A percentile compares a stretch with the other conserved stretches of the same genome.
Evolutionary conservation across 2,888 invertebrate genomes (phyloP).

Genomic region (Lepidochrysops patricia): DNA sequence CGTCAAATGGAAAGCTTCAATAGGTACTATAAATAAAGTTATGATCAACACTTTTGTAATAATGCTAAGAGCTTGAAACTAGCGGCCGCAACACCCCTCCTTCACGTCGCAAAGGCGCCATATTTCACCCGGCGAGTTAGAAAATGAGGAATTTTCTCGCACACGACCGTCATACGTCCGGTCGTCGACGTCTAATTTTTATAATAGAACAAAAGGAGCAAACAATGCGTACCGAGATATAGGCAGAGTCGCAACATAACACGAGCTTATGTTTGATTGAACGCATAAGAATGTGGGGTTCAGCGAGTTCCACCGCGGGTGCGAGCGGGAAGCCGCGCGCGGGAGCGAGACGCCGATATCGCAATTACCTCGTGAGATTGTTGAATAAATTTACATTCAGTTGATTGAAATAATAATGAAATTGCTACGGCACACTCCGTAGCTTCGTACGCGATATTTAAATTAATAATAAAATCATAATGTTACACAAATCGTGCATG

Average conservation of each 20-base stretch:
- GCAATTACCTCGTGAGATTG: slow-evolving; percentile 74
- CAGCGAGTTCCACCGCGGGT: slow-evolving; percentile 35
- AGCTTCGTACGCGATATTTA: slow-evolving; percentile 67
- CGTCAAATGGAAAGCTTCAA: slow-evolving; percentile 2
- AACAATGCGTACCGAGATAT: slow-evolving; percentile 47
- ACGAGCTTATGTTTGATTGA: slow-evolving; percentile 64
- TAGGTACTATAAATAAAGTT: slow-evolving; percentile 10
- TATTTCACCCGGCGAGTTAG: slow-evolving; percentile 19
- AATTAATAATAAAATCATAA: slow-evolving; percentile 73
- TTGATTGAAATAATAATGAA: slow-evolving; percentile 76
- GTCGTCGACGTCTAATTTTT: slow-evolving; percentile 43
- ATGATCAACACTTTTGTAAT: slow-evolving; percentile 11
- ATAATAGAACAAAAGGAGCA: slow-evolving; percentile 51
- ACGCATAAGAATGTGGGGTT: slow-evolving; percentile 68
- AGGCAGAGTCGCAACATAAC: slow-evolving; percentile 37
- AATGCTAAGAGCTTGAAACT: slow-evolving; percentile 11
- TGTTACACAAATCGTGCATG: slow-evolving; percentile 62
- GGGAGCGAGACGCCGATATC: slow-evolving; percentile 45
- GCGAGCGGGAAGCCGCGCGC: slow-evolving; percentile 32
- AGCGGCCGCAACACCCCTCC: slow-evolving; percentile 6
- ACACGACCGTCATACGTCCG: slow-evolving; percentile 23
- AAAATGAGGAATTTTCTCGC: slow-evolving; percentile 25
- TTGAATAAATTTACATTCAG: slow-evolving; percentile 75
- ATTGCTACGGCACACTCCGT: slow-evolving; percentile 67
- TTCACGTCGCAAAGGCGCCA: slow-evolving; percentile 14